phyloP scores from a whole-genome alignment of 2,113 vertebrate genomes.

The Siniperca knerii region DNA sequence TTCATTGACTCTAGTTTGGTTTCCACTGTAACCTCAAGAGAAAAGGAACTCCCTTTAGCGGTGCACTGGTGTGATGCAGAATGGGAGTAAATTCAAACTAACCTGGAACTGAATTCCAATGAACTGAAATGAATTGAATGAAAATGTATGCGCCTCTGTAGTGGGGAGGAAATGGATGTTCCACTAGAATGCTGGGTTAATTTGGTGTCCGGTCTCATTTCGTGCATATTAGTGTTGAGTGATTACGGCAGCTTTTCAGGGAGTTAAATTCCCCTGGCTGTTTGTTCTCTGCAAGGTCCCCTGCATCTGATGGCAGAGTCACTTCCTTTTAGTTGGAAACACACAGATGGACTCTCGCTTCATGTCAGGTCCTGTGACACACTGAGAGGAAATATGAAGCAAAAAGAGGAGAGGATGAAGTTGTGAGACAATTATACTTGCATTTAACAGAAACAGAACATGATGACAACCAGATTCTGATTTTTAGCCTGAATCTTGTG shows the following conservation, averaged over 20 bases:
- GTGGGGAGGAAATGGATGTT: constrained; percentile 35
- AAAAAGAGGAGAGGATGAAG: not conserved
- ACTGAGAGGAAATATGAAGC: not conserved
- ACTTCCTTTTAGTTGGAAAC: constrained; percentile 31
- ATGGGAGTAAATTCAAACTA: constrained; percentile 18
- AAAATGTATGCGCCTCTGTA: constrained; percentile 13
- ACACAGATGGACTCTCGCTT: constrained; percentile 25
- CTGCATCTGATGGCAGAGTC: constrained; percentile 40
- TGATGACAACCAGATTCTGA: not conserved
- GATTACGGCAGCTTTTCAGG: constrained; percentile 60
- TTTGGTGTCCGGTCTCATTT: constrained; percentile 62
- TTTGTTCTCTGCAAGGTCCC: constrained; percentile 53
- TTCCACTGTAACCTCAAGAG: not conserved
- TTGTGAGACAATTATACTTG: not conserved
- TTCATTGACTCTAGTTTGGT: not conserved
- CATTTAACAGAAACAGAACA: not conserved
- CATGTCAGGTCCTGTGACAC: constrained; percentile 22
- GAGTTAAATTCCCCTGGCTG: constrained; percentile 55
- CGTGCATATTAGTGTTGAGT: constrained; percentile 42
- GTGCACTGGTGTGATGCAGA: not conserved
- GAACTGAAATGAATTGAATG: constrained; percentile 25
- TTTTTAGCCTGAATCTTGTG: not conserved
- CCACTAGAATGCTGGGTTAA: constrained; percentile 55
- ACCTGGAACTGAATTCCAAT: constrained; percentile 17
- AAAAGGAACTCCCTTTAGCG: not conserved